Conservation (phyloP, 2,888 invertebrate genomes). For the Hypolimnas misippus region DNA sequence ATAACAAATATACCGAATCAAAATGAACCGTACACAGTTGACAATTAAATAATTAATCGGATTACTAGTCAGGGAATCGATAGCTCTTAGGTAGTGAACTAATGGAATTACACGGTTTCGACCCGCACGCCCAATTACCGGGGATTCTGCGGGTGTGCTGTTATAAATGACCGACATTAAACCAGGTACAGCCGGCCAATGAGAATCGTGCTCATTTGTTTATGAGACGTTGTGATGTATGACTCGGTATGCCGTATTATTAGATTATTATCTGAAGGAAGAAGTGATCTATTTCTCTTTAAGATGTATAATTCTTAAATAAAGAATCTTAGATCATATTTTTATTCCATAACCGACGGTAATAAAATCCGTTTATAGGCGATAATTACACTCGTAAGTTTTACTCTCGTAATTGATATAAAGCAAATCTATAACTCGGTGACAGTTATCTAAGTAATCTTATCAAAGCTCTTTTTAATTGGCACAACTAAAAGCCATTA, state of each 20-base stretch:
- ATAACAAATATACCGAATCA: conserved; percentile 1
- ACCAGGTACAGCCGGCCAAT: conserved; percentile 23
- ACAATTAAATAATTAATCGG: conserved; percentile 40
- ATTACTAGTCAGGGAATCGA: conserved; percentile 41
- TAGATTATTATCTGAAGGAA: not conserved
- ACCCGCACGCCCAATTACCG: conserved; percentile 43
- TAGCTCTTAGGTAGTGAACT: conserved; percentile 39
- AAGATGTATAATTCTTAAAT: too few relatives aligned
- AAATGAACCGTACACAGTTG: conserved; percentile 28
- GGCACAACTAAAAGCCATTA: too few relatives aligned
- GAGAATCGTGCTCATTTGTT: conserved; percentile 23
- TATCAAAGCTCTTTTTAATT: too few relatives aligned
- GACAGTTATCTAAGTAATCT: too few relatives aligned
- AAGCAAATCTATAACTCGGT: too few relatives aligned
- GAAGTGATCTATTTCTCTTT: too few relatives aligned
- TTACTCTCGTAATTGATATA: too few relatives aligned
- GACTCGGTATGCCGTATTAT: not conserved
- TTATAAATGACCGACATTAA: conserved; percentile 41
- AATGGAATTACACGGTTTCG: conserved; percentile 41
- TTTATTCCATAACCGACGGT: too few relatives aligned
- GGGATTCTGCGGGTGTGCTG: conserved; percentile 39
- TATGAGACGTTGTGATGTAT: conserved; percentile 5
- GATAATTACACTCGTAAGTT: too few relatives aligned
- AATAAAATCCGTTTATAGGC: too few relatives aligned
- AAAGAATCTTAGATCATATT: too few relatives aligned